Base-by-base conservation (phyloP, 2,797 vertebrate species). In the Cossypha niveicapilla region DNA sequence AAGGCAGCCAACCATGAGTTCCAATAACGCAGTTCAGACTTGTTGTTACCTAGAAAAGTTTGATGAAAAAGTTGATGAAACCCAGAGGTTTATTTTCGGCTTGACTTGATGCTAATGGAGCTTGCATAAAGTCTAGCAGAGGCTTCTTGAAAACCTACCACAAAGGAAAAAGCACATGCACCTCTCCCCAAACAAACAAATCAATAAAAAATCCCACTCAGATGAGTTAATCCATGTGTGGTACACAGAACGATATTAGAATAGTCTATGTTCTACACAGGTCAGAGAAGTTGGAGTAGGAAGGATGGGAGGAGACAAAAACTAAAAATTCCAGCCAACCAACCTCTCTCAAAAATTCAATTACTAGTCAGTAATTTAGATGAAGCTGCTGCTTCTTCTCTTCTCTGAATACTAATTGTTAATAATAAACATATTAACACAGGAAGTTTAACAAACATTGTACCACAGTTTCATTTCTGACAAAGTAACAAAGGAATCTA, bases 1-100 rank as follows among this genome's bases (percentile, higher is more conserved):
- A 99, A 71, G 99, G 98, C 84, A 99, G 98, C 99, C 99, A 99
- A 63, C 99, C 99, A 28, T 99, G 99, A 44, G 98, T 99, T 96
- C 99, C 99, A 81, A 99, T 97, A 94, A 99, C 67, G 47, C 97
- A 98, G 96, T 98, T 99, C 96, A 98, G 97, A 96, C 98, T 99
- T 87, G 99, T 67, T 0, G 99, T 99, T 93, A 99, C 97, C 99
- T 99, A 92, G 28, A 93, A 86, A 65, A 78, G 21, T 78, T 87
- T 13, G 53, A 90, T 5, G 44, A 13, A 78, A 50, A 63, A 82
- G 90, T 22, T 0, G 0, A 47, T 66, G 83, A 94, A 94, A 72
- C 21, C 3, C 11, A 81, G 42, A 68, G 22, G 17, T 7, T 7
- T 50, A 56, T 63, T 86, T 77, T 84, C 37, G 60, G 32, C 24